Evolutionary conservation across 2,888 invertebrate genomes (phyloP), one percentile per base, ranked within the genome.

Genomic region (Drosophila niveifrons): DNA sequence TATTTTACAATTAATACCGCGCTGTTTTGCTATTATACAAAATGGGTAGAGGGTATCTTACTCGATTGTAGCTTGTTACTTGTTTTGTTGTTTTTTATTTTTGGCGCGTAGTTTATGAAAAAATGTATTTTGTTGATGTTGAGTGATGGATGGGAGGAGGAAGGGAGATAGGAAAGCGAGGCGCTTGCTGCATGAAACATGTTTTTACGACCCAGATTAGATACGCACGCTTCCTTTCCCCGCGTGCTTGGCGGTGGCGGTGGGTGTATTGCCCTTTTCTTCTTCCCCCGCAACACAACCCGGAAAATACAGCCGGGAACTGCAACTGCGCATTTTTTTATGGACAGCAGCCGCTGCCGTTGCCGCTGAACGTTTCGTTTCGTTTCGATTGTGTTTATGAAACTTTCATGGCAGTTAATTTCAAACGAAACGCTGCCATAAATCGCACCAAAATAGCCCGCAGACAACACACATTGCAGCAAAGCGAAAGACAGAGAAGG

Each of bases 131-230:
- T 36, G 11, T 36, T 36, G 36, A 11, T 36, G 10, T 11, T 23
- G 23, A 23, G 23, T 23, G 23, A 23, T 23, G 6, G 10, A 36
- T 7, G 11, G 10, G 4, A 1, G 13, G 13, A 1, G 11, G n/a
- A 3, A 3, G 23, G 11, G 18, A 31, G n/a, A 10, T 4, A 7
- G 18, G 34, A n/a, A 36, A 8, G 28, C 3, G 8, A 2, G 10
- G 3, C n/a, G 34, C 11, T 36, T 11, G 36, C 13, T 15, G 53
- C 43, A 44, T 52, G 72, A 47, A 69, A 43, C 46, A 66, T 73
- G 56, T 58, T 75, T 80, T 68, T 68, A 80, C 71, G 73, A 68
- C 69, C 66, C 66, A 73, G 83, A 86, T 82, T 70, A 86, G 82
- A 82, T 82, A 82, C 41, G 52, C 15, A 23, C 8, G 31, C 15